Conservation (phyloP, 2,113 vertebrate genomes). For the Pedionomus torquatus region DNA sequence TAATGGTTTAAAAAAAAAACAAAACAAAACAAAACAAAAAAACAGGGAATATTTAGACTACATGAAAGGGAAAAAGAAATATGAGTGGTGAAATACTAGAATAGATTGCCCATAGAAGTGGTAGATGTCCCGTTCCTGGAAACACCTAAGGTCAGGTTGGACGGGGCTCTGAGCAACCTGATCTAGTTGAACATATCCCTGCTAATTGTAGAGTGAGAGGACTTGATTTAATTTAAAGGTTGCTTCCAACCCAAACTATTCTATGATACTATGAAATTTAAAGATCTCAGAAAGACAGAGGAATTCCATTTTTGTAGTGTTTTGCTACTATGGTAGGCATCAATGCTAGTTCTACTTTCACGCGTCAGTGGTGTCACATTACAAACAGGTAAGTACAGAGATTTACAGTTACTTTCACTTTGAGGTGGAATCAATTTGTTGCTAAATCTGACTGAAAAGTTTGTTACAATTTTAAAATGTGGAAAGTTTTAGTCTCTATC, state of each 20-base stretch:
- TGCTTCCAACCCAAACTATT: background rate
- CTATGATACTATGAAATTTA: background rate
- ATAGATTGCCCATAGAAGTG: background rate
- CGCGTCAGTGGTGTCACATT: background rate
- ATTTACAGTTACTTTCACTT: background rate
- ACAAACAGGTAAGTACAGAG: background rate
- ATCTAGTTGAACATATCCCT: background rate
- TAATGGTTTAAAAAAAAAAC: background rate
- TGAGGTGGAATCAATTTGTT: background rate
- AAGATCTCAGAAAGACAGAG: background rate
- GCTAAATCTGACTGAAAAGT: background rate
- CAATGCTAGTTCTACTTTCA: rapidly evolving
- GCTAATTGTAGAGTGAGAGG: background rate
- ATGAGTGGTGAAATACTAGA: background rate
- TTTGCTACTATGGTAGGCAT: background rate
- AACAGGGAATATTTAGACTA: background rate
- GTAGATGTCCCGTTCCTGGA: background rate
- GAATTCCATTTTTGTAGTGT: background rate
- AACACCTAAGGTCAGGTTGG: background rate
- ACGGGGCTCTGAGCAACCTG: background rate
- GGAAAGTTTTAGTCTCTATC: background rate
- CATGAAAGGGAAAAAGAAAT: background rate
- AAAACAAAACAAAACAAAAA: too few species aligned
- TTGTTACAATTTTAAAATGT: background rate
- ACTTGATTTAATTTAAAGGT: background rate